These are phyloP conservation scores for Ostrea denselamellosa DNA, from an alignment of 1,140 invertebrate species.

Conservation along the genomic window DNA sequence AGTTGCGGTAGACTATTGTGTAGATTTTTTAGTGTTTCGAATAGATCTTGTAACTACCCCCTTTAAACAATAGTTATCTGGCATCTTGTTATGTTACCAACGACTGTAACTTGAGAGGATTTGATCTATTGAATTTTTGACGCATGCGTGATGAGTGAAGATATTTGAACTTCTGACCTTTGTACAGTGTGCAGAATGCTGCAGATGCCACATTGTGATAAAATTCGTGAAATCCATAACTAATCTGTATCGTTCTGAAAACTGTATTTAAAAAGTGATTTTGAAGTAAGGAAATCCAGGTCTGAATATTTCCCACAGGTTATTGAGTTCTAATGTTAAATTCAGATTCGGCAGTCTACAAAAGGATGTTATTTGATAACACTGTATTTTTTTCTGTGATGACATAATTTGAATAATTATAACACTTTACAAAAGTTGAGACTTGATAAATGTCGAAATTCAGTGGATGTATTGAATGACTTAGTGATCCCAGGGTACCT, in stretches of 20 bases:
- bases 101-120: background rate
- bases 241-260: constrained; percentile 31
- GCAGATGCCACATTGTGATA: constrained; percentile 16
- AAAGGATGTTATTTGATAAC: constrained; percentile 33
- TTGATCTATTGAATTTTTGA: background rate
- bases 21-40: constrained; percentile 3
- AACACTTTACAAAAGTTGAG: constrained; percentile 26
- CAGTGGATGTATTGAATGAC: constrained; percentile 15
- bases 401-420: constrained; percentile 40
- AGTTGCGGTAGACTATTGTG: background rate
- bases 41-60: background rate
- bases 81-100: background rate
- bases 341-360: constrained; percentile 9
- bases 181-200: constrained; percentile 13
- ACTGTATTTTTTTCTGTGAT: constrained; percentile 35
- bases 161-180: constrained; percentile 22
- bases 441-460: constrained; percentile 36
- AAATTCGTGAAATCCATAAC: constrained; percentile 36
- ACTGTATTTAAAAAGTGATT: constrained; percentile 36
- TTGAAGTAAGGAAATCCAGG: constrained; percentile 30
- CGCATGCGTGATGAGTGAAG: constrained; percentile 33
- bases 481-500: constrained; percentile 25
- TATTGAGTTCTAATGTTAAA: constrained; percentile 19
- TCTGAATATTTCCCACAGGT: constrained; percentile 30
- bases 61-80: background rate